Evolutionary conservation across 1,140 invertebrate species (phyloP), one percentile per base, ranked within the genome.

Genomic region (Bombyx mandarina): DNA sequence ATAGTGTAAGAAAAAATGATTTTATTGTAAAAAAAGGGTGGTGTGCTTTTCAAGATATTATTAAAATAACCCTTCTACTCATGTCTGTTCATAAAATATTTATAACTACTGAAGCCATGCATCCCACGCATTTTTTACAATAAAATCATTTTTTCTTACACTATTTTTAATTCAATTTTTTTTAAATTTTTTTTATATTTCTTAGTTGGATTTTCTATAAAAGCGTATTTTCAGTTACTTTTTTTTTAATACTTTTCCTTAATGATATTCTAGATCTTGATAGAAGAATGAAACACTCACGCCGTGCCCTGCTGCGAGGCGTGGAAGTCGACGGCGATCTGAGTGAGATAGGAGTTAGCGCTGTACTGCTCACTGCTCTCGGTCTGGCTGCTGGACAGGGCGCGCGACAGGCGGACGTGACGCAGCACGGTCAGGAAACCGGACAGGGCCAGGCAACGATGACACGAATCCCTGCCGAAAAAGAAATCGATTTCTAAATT

Each of bases 301-400:
- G 55, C 55, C 1, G 50, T 59, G 3, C 77, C 77, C 1, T 66
- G 60, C 18, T 76, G 72, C 42, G 72, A 75, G 45, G 77, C 74
- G 53, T 83, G 78, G 57, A 84, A 49, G 57, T 81, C 85, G 2
- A 89, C 67, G 0, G 87, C 88, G 35, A 91, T 77, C 61, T 90
- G 89, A 5, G 86, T 88, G 60, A 84, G 69, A 59, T 84, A 84
- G 4, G 77, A 79, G 52, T 69, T 59, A 8, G 66, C 55, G 61
- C 71, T 75, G 71, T 62, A 66, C 54, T 71, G 66, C 5, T 73
- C 74, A 61, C 66, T 70, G 55, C 56, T 58, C 3, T 22, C 53
- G 44, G 45, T 57, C 54, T 77, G 68, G 47, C 73, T 77, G 65
- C 51, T 52, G 43, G 45, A 43, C 0, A 53, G 50, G 3, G 47